Percentiles rank a stretch among this genome's conserved stretches.
phyloP scores from a whole-genome alignment of 2,113 vertebrate genomes.

The Struthidea cinerea region DNA sequence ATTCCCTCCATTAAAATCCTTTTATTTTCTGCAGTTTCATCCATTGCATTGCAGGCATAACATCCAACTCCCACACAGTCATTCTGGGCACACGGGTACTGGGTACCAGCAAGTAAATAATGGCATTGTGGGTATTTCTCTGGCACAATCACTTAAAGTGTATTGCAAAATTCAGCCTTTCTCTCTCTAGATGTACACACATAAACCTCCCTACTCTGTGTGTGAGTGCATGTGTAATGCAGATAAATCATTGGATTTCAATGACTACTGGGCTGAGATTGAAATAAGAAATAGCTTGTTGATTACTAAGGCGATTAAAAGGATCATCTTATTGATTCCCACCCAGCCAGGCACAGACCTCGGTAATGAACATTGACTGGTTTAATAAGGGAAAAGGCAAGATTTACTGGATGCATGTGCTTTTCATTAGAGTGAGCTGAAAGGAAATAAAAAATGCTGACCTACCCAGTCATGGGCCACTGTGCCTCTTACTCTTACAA shows the following conservation, averaged over 20 bases:
- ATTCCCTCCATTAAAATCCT: not conserved
- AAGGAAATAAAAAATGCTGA: conserved; percentile 84
- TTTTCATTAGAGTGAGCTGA: conserved; percentile 80
- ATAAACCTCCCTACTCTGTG: not conserved
- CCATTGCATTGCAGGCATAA: not conserved
- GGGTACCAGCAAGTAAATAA: conserved; percentile 2
- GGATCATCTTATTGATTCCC: conserved; percentile 75
- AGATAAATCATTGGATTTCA: conserved; percentile 61
- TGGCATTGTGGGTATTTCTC: not conserved
- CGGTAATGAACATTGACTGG: conserved; percentile 73
- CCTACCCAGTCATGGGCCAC: conserved; percentile 72
- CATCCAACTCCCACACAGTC: not conserved
- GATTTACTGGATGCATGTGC: conserved; percentile 78
- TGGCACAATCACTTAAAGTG: not conserved
- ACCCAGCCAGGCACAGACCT: conserved; percentile 69
- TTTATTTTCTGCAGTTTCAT: not conserved
- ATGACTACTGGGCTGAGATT: conserved; percentile 30
- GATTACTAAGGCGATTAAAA: conserved; percentile 76
- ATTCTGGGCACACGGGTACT: not conserved
- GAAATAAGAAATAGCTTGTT: conserved; percentile 72
- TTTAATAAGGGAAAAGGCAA: conserved; percentile 74
- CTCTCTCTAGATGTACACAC: not conserved
- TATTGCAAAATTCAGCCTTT: not conserved
- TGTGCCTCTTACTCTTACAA: conserved; percentile 59
- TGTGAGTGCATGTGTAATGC: conserved; percentile 14